Evolutionary conservation across 2,888 invertebrate genomes (phyloP).

Genomic region (Drosophila paranaensis): DNA sequence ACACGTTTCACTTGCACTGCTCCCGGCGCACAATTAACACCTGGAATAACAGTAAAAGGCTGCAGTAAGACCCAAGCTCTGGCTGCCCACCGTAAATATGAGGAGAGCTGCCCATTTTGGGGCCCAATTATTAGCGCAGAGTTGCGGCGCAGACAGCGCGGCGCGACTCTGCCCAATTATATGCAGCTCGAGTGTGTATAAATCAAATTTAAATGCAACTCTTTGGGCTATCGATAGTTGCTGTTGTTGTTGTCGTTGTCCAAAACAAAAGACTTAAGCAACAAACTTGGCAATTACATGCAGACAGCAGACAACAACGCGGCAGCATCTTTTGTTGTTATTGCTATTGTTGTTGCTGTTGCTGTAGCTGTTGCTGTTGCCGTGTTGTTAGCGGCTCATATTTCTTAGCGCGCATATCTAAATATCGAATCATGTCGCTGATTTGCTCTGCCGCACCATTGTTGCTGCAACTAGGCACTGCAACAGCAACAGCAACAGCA

Average conservation of each 20-base stretch:
- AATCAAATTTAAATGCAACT: conserved; percentile 78
- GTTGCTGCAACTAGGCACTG: conserved; percentile 42
- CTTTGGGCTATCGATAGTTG: conserved; percentile 60
- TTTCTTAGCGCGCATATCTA: conserved; percentile 79
- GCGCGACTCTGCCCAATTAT: conserved; percentile 75
- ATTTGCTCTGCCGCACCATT: conserved; percentile 76
- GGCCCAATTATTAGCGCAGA: conserved; percentile 52
- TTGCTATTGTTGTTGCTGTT: conserved; percentile 22
- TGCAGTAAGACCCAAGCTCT: neutral
- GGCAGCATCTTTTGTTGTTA: conserved; percentile 64
- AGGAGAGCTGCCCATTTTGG: conserved; percentile 39
- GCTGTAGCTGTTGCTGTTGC: conserved; percentile 25
- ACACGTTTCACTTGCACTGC: conserved; percentile 43
- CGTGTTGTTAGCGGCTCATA: conserved; percentile 77
- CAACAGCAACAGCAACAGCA: conserved; percentile 25
- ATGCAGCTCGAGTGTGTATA: conserved; percentile 69
- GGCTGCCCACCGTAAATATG: conserved; percentile 10
- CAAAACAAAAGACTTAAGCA: conserved; percentile 79
- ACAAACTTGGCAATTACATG: conserved; percentile 79
- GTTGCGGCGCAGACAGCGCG: conserved; percentile 52
- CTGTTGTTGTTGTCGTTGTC: conserved; percentile 9
- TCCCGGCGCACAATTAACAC: conserved; percentile 69
- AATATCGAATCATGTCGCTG: conserved; percentile 80
- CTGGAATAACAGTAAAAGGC: conserved; percentile 43
- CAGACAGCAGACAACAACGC: conserved; percentile 52